Conservation (phyloP, 2,888 invertebrate genomes). For the Eristalinus aeneus region DNA sequence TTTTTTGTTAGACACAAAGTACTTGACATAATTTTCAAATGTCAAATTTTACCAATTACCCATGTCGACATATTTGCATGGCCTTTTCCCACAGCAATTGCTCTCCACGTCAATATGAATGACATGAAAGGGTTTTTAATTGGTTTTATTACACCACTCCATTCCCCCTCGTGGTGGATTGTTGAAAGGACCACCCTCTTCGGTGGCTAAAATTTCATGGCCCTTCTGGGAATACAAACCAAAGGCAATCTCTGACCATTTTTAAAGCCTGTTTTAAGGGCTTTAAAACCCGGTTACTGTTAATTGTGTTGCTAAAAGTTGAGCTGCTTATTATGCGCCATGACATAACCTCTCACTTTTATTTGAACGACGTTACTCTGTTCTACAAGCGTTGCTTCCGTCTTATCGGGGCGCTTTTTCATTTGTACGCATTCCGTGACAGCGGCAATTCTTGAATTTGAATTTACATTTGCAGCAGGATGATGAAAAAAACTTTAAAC, state of each 20-base stretch:
- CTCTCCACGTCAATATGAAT: no score
- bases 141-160: no score
- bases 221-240: not conserved
- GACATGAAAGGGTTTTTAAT: no score
- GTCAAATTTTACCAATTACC: no score
- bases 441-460: not conserved
- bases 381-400: not conserved
- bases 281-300: not conserved
- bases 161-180: no score
- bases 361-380: not conserved
- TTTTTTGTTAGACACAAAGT: no score
- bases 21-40: no score
- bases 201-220: not conserved
- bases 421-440: not conserved
- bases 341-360: not conserved
- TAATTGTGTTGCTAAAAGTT: not conserved
- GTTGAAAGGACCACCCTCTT: not conserved
- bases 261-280: not conserved
- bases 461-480: not conserved
- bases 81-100: no score
- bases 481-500: not conserved
- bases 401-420: not conserved
- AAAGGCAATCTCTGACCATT: not conserved
- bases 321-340: not conserved
- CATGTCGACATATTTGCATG: no score